These are phyloP conservation scores for Gortyna flavago DNA, from an alignment of 2,888 invertebrate genomes.

Conservation along the genomic window DNA sequence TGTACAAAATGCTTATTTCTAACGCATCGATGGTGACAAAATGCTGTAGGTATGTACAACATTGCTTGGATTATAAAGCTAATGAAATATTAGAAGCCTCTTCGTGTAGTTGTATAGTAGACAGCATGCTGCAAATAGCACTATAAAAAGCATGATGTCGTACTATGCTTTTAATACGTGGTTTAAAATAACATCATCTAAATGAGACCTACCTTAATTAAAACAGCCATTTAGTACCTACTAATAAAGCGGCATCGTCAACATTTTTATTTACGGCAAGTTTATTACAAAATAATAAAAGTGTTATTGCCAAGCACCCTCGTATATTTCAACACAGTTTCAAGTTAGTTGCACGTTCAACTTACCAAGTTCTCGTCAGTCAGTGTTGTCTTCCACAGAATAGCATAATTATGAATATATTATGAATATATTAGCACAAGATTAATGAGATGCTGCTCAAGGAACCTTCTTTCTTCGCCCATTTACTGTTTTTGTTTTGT, in stretches of 20 bases:
- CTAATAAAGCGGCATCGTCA: background rate
- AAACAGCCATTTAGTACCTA: background rate
- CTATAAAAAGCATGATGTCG: background rate
- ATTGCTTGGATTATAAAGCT: background rate
- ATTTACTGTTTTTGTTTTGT: slow-evolving; percentile 37
- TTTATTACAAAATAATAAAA: slow-evolving; percentile 24
- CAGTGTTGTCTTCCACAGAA: slow-evolving; percentile 38
- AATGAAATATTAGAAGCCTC: background rate
- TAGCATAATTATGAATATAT: slow-evolving; percentile 61
- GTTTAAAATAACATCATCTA: background rate
- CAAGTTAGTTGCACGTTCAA: slow-evolving; percentile 6
- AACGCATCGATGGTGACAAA: background rate
- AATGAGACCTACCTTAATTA: too few species aligned
- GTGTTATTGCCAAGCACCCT: background rate
- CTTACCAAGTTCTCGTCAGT: slow-evolving; percentile 29
- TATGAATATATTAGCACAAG: slow-evolving; percentile 60
- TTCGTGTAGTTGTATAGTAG: background rate
- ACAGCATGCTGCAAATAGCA: background rate
- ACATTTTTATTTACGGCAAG: background rate
- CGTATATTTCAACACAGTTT: slow-evolving; percentile 14
- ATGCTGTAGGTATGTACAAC: background rate
- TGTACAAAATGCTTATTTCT: background rate
- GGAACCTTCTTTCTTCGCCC: slow-evolving; percentile 31
- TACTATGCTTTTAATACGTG: background rate
- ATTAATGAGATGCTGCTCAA: slow-evolving; percentile 44